Conservation (phyloP, 2,888 invertebrate species). For the Choristoneura rosaceana region DNA sequence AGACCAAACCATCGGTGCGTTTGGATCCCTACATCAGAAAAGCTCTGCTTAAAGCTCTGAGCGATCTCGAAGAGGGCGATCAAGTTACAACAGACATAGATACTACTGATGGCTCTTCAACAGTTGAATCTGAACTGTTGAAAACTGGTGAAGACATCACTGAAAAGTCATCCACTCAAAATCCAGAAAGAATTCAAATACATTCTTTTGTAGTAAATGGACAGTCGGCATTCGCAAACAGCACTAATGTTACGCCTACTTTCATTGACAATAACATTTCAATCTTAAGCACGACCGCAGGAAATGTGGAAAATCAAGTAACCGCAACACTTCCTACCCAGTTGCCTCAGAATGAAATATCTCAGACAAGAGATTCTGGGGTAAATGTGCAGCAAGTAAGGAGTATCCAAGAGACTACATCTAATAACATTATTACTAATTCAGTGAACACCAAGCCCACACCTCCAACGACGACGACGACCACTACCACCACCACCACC, state of each 20-base stretch:
- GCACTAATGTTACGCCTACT: conserved; percentile 64
- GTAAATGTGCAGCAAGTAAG: conserved; percentile 72
- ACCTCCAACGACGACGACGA: conserved; percentile 60
- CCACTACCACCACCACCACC: conserved; percentile 84
- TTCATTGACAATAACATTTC: conserved; percentile 74
- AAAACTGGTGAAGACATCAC: conserved; percentile 69
- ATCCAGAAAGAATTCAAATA: conserved; percentile 77
- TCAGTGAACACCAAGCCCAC: conserved; percentile 49
- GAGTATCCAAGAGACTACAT: conserved; percentile 65
- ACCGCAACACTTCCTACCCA: conserved; percentile 71
- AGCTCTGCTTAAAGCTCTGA: conserved; percentile 91
- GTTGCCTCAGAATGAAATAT: conserved; percentile 73
- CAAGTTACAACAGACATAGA: conserved; percentile 77
- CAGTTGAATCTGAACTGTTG: conserved; percentile 70
- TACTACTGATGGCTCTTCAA: conserved; percentile 58
- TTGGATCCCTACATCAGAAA: conserved; percentile 90
- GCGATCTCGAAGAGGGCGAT: conserved; percentile 89
- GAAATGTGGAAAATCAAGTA: conserved; percentile 79
- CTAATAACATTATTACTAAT: conserved; percentile 52
- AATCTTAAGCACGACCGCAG: conserved; percentile 74
- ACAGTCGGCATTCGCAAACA: conserved; percentile 72
- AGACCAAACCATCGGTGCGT: conserved; percentile 84
- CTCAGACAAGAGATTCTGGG: conserved; percentile 70
- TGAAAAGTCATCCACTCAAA: conserved; percentile 55
- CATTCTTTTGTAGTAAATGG: conserved; percentile 85